A percentile compares a stretch with the other conserved stretches of the same genome.
These are phyloP conservation scores for Pipistrellus nathusii DNA, from an alignment of 2,797 vertebrate genomes.

Conservation along the genomic window DNA sequence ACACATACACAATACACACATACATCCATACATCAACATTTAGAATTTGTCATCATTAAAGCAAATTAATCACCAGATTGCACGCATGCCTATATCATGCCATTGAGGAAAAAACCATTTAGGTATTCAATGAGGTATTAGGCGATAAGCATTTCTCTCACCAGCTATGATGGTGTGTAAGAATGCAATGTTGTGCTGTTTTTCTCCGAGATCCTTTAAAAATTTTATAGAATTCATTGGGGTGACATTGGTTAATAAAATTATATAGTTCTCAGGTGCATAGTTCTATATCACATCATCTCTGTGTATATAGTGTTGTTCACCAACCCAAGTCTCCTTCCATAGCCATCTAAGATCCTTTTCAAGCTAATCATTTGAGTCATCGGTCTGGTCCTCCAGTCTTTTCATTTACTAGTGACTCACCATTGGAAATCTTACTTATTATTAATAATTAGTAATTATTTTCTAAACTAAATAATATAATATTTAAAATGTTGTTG, in stretches of 20 bases:
- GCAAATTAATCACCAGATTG: neutral
- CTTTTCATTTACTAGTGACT: constrained; percentile 40
- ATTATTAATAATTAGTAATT: constrained; percentile 80
- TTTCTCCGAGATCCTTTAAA: constrained; percentile 61
- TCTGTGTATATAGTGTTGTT: neutral
- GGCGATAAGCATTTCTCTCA: constrained; percentile 67
- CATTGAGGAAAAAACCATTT: constrained; percentile 57
- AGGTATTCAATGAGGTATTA: constrained; percentile 67
- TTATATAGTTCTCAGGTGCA: neutral
- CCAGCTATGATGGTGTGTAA: constrained; percentile 67
- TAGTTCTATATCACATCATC: neutral
- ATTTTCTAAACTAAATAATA: constrained; percentile 81
- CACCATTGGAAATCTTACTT: constrained; percentile 74
- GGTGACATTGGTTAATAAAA: neutral
- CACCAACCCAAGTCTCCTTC: neutral
- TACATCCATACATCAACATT: neutral
- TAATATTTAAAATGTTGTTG: constrained; percentile 71
- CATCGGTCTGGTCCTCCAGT: constrained; percentile 72
- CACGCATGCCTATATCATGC: neutral
- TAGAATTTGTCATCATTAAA: constrained; percentile 45
- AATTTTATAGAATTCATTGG: neutral
- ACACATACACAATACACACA: neutral
- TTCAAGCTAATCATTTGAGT: constrained; percentile 78
- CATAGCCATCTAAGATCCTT: neutral
- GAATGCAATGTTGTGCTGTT: constrained; percentile 69